A percentile compares a stretch with the other conserved stretches of the same genome.
Evolutionary conservation across 2,797 vertebrate genomes (phyloP).

Genomic region (Masticophis lateralis): DNA sequence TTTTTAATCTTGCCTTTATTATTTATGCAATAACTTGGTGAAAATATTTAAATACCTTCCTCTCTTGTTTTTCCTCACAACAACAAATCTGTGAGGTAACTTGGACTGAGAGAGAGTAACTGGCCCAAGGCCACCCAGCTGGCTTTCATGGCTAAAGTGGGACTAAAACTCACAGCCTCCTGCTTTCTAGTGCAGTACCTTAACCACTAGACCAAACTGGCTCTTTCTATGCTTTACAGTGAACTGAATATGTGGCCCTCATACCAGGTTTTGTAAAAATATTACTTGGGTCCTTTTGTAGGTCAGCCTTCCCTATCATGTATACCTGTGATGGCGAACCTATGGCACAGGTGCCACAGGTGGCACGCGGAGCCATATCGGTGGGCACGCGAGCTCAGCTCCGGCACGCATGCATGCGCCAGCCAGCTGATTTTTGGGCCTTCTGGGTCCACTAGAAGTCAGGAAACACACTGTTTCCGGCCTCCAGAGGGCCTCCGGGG

Average conservation of each 20-base stretch:
- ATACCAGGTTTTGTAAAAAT: background rate
- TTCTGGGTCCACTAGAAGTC: no score
- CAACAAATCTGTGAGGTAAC: background rate
- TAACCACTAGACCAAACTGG: background rate
- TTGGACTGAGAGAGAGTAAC: background rate
- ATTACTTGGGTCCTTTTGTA: background rate
- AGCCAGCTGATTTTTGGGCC: no score
- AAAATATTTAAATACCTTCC: background rate
- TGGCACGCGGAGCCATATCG: no score
- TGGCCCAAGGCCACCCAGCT: background rate
- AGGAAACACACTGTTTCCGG: no score
- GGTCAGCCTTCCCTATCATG: background rate
- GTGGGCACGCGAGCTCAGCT: no score
- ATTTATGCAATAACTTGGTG: background rate
- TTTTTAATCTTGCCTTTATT: background rate
- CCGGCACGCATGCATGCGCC: no score
- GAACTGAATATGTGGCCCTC: background rate
- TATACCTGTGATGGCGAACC: background rate
- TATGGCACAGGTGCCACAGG: no score
- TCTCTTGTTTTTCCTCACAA: background rate
- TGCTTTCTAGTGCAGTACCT: background rate
- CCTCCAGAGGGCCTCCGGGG: no score
- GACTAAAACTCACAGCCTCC: background rate
- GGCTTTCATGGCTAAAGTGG: background rate
- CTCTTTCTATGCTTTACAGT: background rate